Evolutionary conservation across 2,888 invertebrate genomes (phyloP).

Genomic region (Pheosia tremula): DNA sequence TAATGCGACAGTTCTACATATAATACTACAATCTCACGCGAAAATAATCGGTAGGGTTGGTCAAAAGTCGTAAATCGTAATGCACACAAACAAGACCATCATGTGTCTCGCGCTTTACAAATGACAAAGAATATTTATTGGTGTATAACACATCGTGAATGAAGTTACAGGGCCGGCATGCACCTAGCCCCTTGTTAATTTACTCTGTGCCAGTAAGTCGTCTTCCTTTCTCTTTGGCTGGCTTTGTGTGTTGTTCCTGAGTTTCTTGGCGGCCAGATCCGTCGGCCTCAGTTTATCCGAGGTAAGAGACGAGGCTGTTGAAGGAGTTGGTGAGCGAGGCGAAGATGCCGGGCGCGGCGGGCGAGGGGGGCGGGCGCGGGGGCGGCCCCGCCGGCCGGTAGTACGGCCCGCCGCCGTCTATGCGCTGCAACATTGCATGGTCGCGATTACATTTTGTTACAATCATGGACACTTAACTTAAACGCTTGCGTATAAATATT

Average conservation of each 20-base stretch:
- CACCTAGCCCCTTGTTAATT: too few species aligned
- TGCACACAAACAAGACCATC: too few species aligned
- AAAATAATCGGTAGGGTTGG: not conserved
- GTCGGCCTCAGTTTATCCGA: constrained; percentile 82
- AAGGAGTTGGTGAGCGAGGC: constrained; percentile 91
- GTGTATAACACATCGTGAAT: not conserved
- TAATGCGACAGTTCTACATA: not conserved
- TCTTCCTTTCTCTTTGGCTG: too few species aligned
- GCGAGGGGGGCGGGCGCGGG: constrained; percentile 73
- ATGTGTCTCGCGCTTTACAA: not conserved
- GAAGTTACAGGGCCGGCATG: not conserved
- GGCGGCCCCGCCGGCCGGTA: constrained; percentile 85
- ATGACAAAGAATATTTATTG: constrained; percentile 2
- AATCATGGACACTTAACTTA: too few species aligned
- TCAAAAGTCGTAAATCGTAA: not conserved
- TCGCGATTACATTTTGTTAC: not conserved
- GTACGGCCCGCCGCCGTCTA: constrained; percentile 87
- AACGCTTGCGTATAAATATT: too few species aligned
- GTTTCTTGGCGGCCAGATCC: not conserved
- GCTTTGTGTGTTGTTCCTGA: not conserved
- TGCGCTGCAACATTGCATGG: constrained; percentile 79
- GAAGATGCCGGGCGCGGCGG: constrained; percentile 86
- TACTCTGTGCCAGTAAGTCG: too few species aligned
- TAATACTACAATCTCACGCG: not conserved
- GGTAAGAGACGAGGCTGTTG: constrained; percentile 90